Evolutionary conservation across 2,113 vertebrate genomes (phyloP).

Genomic region (Ammodramus savannarum): DNA sequence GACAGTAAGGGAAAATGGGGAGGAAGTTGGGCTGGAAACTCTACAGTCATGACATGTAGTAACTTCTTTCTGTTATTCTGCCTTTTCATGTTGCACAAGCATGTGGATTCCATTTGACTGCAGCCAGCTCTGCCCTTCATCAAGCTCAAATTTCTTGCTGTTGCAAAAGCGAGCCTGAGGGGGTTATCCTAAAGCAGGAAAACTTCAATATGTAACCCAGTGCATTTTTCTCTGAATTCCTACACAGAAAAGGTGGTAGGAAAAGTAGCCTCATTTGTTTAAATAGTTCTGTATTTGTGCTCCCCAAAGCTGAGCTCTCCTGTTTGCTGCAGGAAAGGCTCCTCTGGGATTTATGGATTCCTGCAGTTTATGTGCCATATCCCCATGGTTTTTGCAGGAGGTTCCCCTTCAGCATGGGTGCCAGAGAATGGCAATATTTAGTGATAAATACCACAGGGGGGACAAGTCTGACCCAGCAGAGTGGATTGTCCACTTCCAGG

Average conservation of each 20-base stretch:
- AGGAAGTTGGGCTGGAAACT: constrained; percentile 56
- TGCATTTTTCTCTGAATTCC: background rate
- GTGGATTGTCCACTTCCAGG: background rate
- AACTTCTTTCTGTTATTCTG: constrained; percentile 58
- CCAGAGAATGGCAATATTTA: background rate
- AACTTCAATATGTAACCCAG: background rate
- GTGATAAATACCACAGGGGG: background rate
- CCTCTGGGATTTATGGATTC: background rate
- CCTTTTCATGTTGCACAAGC: constrained; percentile 47
- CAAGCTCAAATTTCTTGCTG: constrained; percentile 35
- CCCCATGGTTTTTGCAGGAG: background rate
- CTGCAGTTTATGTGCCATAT: background rate
- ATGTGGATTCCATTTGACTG: constrained; percentile 58
- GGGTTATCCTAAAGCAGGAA: background rate
- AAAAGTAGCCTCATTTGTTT: background rate
- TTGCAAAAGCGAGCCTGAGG: constrained; percentile 25
- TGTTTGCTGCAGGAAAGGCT: background rate
- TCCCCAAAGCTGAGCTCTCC: background rate
- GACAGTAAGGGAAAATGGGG: constrained; percentile 42
- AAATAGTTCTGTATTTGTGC: background rate
- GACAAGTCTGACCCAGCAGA: background rate
- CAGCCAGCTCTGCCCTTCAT: constrained; percentile 37
- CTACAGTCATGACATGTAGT: constrained; percentile 49
- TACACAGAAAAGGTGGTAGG: fast-evolving
- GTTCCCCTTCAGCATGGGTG: background rate